Conservation (phyloP, 2,888 invertebrate genomes). For the Clivina fossor region DNA sequence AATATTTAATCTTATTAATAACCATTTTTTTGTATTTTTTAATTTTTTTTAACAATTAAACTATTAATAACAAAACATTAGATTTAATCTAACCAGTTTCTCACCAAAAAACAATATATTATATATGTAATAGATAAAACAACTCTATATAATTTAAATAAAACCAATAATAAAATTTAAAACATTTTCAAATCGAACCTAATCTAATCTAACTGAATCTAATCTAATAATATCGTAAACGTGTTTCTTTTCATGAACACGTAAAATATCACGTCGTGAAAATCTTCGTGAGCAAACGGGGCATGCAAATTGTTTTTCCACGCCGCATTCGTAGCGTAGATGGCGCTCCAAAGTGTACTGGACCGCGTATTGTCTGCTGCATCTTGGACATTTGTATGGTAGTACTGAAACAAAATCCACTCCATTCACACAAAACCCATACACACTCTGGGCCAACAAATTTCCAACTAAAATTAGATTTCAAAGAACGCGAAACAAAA, state of each 20-base stretch:
- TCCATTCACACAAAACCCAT: conserved; percentile 37
- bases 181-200: no score
- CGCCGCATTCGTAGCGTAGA: conserved; percentile 61
- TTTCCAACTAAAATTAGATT: conserved; percentile 36
- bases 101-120: no score
- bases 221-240: no score
- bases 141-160: no score
- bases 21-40: not conserved
- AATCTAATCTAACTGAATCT: no score
- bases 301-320: conserved; percentile 54
- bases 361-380: conserved; percentile 61
- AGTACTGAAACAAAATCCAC: conserved; percentile 46
- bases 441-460: conserved; percentile 37
- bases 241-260: conserved; percentile 47
- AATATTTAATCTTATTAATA: conserved; percentile 11
- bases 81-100: not conserved
- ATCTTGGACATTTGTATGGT: conserved; percentile 57
- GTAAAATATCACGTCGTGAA: conserved; percentile 50
- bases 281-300: conserved; percentile 51
- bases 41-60: not conserved
- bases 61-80: not conserved
- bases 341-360: conserved; percentile 62
- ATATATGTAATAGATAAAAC: no score
- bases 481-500: conserved; percentile 11
- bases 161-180: no score